These are phyloP conservation scores for Hyposoter didymator DNA, from an alignment of 2,888 invertebrate species.

Conservation along the genomic window DNA sequence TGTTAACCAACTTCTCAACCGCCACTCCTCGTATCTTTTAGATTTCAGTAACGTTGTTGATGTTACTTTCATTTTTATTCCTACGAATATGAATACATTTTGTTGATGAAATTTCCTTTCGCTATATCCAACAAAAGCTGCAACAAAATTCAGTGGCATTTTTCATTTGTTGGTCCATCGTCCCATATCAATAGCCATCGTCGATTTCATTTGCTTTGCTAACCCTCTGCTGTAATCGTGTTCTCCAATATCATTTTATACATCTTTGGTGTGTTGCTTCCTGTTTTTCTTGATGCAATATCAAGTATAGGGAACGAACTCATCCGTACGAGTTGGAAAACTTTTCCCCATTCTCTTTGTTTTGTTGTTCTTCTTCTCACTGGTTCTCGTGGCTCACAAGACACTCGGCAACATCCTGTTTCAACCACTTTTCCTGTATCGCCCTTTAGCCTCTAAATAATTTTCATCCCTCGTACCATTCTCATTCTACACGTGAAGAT, in stretches of 20 bases:
- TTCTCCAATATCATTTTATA: background rate
- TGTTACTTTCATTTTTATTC: background rate
- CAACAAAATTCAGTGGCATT: background rate
- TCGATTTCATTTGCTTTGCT: background rate
- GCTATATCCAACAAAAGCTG: too few relatives aligned
- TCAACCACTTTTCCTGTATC: slow-evolving; percentile 30
- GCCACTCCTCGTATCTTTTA: too few relatives aligned
- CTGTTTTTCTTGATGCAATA: slow-evolving; percentile 16
- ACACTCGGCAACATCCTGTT: slow-evolving; percentile 12
- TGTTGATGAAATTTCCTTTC: background rate
- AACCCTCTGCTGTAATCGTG: background rate
- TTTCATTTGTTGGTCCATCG: background rate
- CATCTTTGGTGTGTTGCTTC: slow-evolving; percentile 24
- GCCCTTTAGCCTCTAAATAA: slow-evolving; percentile 8
- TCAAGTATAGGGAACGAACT: slow-evolving; percentile 40
- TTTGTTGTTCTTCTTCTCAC: background rate
- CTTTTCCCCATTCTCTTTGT: slow-evolving; percentile 15
- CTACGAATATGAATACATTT: background rate
- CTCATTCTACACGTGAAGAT: background rate
- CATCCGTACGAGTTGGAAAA: slow-evolving; percentile 24
- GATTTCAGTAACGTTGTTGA: background rate
- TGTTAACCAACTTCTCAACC: too few relatives aligned
- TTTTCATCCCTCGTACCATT: slow-evolving; percentile 22
- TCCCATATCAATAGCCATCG: background rate
- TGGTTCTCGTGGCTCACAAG: slow-evolving; percentile 1